These are phyloP conservation scores for Cetoscarus ocellatus DNA, from an alignment of 2,797 vertebrate species.

Conservation along the genomic window DNA sequence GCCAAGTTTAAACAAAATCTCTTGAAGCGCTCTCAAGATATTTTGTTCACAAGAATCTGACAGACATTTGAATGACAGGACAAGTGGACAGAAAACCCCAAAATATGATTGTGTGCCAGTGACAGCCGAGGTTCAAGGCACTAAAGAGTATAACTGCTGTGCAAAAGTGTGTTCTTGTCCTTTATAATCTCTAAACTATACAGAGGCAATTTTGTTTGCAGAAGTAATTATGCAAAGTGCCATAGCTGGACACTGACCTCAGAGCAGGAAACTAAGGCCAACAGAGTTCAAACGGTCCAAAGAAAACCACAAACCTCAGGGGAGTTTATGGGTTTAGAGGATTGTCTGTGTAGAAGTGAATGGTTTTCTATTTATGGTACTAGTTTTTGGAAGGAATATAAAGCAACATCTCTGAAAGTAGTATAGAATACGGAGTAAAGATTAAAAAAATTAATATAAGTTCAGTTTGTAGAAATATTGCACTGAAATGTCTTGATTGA, in stretches of 20 bases:
- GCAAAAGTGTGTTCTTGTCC: slow-evolving; percentile 14
- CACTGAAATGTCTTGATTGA: too few relatives aligned
- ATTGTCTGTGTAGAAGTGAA: slow-evolving; percentile 46
- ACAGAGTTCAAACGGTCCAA: slow-evolving; percentile 62
- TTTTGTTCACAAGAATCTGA: too few relatives aligned
- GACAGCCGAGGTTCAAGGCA: too few relatives aligned
- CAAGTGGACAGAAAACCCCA: too few relatives aligned
- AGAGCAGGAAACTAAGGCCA: slow-evolving; percentile 62
- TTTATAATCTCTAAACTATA: slow-evolving; percentile 48
- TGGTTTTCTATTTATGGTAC: slow-evolving; percentile 23
- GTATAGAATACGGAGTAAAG: neutral
- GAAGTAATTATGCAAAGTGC: slow-evolving; percentile 68
- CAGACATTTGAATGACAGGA: too few relatives aligned
- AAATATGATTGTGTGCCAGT: too few relatives aligned
- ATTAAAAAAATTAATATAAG: slow-evolving; percentile 5
- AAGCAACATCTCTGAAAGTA: neutral
- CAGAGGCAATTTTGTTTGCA: slow-evolving; percentile 66
- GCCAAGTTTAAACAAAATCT: too few relatives aligned
- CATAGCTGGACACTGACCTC: slow-evolving; percentile 70
- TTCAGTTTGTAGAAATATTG: too few relatives aligned
- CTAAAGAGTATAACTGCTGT: too few relatives aligned
- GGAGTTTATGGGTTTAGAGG: slow-evolving; percentile 44
- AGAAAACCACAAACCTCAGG: slow-evolving; percentile 60
- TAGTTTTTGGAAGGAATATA: slow-evolving; percentile 9
- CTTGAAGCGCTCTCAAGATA: too few relatives aligned